Evolutionary conservation across 2,797 vertebrate species (phyloP).

Genomic region (Liparis tanakae): DNA sequence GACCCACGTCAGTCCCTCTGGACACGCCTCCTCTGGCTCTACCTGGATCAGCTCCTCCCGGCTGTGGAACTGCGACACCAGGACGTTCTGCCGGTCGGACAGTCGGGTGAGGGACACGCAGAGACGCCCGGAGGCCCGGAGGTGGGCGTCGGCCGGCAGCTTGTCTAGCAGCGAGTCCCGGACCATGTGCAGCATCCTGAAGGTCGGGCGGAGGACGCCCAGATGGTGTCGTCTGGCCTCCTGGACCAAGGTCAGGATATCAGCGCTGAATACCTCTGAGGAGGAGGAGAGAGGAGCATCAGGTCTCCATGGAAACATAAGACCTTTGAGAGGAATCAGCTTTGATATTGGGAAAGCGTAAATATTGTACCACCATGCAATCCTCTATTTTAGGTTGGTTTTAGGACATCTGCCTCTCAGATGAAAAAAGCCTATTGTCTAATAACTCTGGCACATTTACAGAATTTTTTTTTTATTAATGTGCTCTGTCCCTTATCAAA

Average conservation of each 20-base stretch:
- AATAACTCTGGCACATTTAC: too few relatives aligned
- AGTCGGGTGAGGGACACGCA: constrained; percentile 91
- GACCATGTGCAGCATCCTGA: constrained; percentile 79
- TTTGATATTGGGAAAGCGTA: too few relatives aligned
- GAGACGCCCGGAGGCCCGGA: constrained; percentile 81
- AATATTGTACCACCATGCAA: too few relatives aligned
- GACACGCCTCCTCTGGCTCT: too few relatives aligned
- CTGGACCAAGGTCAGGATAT: constrained; percentile 68
- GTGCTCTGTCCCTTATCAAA: too few relatives aligned
- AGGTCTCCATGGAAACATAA: too few relatives aligned
- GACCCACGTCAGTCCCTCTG: too few relatives aligned
- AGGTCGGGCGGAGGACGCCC: constrained; percentile 87
- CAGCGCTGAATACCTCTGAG: constrained; percentile 75
- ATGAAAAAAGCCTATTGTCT: too few relatives aligned
- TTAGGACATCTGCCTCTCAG: too few relatives aligned
- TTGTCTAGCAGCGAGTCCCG: constrained; percentile 69
- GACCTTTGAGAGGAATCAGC: too few relatives aligned
- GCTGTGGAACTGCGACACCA: constrained; percentile 90
- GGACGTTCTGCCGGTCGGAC: constrained; percentile 85
- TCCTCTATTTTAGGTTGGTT: too few relatives aligned
- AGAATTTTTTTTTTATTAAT: too few relatives aligned
- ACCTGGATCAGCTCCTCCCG: constrained; percentile 94
- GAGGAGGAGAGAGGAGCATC: background rate
- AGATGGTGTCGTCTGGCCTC: constrained; percentile 83
- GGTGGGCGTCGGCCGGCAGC: constrained; percentile 88